Conservation (phyloP, 1,140 invertebrate genomes). For the Coelopa frigida region DNA sequence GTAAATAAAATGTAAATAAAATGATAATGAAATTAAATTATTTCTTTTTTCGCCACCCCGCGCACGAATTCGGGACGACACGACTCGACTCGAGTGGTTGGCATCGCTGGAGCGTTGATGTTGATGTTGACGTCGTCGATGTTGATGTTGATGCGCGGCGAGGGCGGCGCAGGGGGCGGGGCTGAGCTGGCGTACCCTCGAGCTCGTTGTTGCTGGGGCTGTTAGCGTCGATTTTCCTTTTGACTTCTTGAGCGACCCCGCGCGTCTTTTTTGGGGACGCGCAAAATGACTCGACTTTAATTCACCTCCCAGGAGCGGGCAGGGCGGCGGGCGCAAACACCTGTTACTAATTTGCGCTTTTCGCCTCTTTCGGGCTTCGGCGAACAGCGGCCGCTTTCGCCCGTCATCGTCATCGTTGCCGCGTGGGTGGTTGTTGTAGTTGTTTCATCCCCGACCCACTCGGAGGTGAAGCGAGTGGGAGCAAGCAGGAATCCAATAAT, state of each 20-base stretch:
- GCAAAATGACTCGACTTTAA: slow-evolving; percentile 14
- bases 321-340: slow-evolving; percentile 7
- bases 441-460: too few species aligned
- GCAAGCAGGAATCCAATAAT: too few species aligned
- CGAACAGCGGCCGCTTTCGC: too few species aligned
- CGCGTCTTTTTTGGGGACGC: slow-evolving; percentile 5
- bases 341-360: slow-evolving; percentile 15
- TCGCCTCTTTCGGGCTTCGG: too few species aligned
- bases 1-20: slow-evolving; percentile 13
- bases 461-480: too few species aligned
- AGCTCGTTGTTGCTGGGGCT: slow-evolving; percentile 6
- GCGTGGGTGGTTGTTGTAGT: too few species aligned
- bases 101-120: neutral
- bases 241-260: slow-evolving; percentile 6
- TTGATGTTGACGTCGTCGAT: neutral
- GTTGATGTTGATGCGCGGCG: neutral
- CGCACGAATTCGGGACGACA: neutral
- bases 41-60: neutral
- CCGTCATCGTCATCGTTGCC: too few species aligned
- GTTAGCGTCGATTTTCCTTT: neutral
- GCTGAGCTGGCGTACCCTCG: neutral
- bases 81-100: neutral
- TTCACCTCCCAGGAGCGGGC: slow-evolving; percentile 6
- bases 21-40: slow-evolving; percentile 15
- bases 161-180: neutral